Evolutionary conservation across 2,113 vertebrate genomes (phyloP), one percentile per base, ranked within the genome.

Genomic region (Rissa tridactyla): DNA sequence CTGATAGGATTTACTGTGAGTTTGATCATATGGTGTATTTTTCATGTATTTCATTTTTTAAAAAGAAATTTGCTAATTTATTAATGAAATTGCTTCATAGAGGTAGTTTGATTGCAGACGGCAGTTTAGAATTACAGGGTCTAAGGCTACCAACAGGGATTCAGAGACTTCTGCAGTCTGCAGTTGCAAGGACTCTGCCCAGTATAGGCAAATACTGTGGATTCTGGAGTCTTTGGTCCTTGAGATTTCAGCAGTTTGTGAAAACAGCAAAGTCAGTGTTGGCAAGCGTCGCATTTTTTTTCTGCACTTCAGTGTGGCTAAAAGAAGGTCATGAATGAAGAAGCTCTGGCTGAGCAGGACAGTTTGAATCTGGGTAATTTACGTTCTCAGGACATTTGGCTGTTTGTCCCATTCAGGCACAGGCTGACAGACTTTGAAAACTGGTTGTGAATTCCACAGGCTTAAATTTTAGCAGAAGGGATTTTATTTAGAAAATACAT

Each of bases 281-380:
- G 64, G 29, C 32, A 81, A 51, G 10, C 0, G 0, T 27, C 3
- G 2, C 1, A 0, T 5, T 52, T 82, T 68, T 46, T 49, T 69
- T 22, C 27, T 55, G 5, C 5, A 2, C 17, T 80, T 65, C 12
- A 0, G 4, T 49, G 10, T 83, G 34, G 34, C 46, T 93, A 17
- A 40, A 27, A 62, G 64, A 52, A 79, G 19, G 44, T 52, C 13
- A 11, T 17, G 40, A 82, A 70, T 84, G 77, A 87, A 54, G 65
- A 71, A 69, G 40, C 52, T 91, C n/a, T 72, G 23, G 6, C 34
- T 27, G 61, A 92, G 40, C 29, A 25, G 22, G 32, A 51, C 80
- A 71, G n/a, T 38, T 70, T 55, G 55, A 55, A 36, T 76, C 49
- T 76, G 42, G 34, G 20, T 70, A 79, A 29, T 47, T 36, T 25